Conservation (phyloP, 2,888 invertebrate species). For the Belgica antarctica region DNA sequence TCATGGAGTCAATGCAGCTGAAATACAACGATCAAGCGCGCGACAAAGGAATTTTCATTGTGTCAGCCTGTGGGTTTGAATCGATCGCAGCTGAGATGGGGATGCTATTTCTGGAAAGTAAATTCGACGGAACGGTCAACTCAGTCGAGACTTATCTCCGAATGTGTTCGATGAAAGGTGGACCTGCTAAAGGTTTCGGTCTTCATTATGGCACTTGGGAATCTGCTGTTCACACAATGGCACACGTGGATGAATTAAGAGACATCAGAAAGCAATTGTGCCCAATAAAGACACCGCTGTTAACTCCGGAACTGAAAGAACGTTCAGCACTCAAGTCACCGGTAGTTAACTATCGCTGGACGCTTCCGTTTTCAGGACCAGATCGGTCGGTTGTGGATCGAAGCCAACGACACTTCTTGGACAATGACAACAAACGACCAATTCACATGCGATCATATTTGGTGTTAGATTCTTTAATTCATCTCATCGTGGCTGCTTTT, state of each 20-base stretch:
- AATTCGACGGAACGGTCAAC: constrained; percentile 75
- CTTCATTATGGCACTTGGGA: constrained; percentile 88
- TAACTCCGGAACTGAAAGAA: constrained; percentile 62
- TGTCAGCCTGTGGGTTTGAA: constrained; percentile 93
- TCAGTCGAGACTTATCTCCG: constrained; percentile 71
- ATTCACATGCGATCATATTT: constrained; percentile 76
- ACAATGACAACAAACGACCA: constrained; percentile 68
- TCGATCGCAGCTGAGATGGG: constrained; percentile 89
- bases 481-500: constrained; percentile 57
- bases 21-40: constrained; percentile 72
- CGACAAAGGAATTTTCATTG: constrained; percentile 77
- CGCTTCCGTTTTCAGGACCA: constrained; percentile 76
- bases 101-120: constrained; percentile 69
- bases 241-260: constrained; percentile 63
- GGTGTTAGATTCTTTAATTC: constrained; percentile 58
- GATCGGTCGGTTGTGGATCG: constrained; percentile 81
- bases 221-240: constrained; percentile 76
- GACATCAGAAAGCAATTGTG: constrained; percentile 67
- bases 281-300: constrained; percentile 62
- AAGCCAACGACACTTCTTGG: constrained; percentile 73
- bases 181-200: constrained; percentile 54
- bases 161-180: constrained; percentile 50
- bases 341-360: constrained; percentile 56
- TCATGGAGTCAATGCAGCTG: constrained; percentile 80
- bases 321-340: constrained; percentile 55